phyloP scores from a whole-genome alignment of 2,797 vertebrate species.

The Neosilurus mollespiculum region DNA sequence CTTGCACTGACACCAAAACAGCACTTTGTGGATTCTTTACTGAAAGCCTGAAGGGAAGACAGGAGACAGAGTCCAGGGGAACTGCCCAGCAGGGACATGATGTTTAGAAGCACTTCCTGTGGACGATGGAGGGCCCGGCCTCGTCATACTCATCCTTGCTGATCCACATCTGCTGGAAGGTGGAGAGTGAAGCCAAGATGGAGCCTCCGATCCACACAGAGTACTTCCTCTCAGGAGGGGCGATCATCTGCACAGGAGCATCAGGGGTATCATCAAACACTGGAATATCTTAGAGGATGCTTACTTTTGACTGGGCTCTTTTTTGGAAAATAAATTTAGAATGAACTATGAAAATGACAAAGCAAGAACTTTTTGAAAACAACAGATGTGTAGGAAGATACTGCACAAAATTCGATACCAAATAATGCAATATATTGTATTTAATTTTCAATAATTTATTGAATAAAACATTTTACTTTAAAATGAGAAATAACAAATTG shows the following conservation, averaged over 20 bases:
- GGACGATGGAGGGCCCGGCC: conserved; percentile 59
- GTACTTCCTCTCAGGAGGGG: conserved; percentile 64
- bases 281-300: background rate
- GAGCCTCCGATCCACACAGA: conserved; percentile 67
- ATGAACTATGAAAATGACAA: background rate
- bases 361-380: background rate
- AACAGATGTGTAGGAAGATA: background rate
- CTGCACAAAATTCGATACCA: background rate
- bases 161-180: conserved; percentile 69
- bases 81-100: background rate
- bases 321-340: background rate
- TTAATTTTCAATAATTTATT: no score
- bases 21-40: conserved; percentile 17
- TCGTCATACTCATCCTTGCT: conserved; percentile 66
- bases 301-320: background rate
- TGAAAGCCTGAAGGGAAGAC: conserved; percentile 28
- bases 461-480: no score
- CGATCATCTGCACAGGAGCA: conserved; percentile 58
- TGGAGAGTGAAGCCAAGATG: conserved; percentile 66
- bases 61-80: conserved; percentile 17
- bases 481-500: background rate
- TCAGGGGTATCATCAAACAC: background rate
- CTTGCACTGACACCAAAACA: conserved; percentile 27
- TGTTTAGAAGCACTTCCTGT: conserved; percentile 60
- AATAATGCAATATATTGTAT: no score